phyloP scores from a whole-genome alignment of 2,113 vertebrate genomes.

The Centrocercus urophasianus region DNA sequence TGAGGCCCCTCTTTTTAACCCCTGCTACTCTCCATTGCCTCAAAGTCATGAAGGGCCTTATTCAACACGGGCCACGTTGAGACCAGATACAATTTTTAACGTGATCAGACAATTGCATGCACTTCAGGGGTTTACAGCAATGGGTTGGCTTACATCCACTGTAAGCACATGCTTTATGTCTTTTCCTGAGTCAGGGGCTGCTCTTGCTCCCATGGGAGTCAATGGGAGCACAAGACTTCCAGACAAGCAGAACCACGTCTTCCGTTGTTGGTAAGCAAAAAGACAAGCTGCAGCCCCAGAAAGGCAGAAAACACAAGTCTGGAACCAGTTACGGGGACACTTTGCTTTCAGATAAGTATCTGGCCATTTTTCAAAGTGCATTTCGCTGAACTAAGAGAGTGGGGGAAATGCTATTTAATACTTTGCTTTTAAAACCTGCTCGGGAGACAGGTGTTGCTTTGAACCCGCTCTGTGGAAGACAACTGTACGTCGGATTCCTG shows the following conservation, averaged over 20 bases:
- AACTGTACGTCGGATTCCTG: slow-evolving; percentile 33
- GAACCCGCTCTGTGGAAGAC: slow-evolving; percentile 41
- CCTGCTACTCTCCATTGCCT: background rate
- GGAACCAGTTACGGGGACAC: slow-evolving; percentile 44
- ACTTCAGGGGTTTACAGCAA: rapidly evolving
- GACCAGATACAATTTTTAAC: background rate
- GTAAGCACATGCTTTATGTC: background rate
- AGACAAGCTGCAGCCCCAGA: background rate
- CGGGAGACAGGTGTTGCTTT: slow-evolving; percentile 64
- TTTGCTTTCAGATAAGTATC: background rate
- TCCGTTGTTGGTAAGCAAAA: background rate
- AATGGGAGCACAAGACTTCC: background rate
- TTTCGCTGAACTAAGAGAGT: slow-evolving; percentile 25
- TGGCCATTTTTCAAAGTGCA: slow-evolving; percentile 36
- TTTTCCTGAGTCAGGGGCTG: background rate
- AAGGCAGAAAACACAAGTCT: background rate
- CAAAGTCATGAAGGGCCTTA: background rate
- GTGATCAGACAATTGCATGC: rapidly evolving
- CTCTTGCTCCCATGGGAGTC: background rate
- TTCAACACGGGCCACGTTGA: background rate
- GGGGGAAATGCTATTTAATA: slow-evolving; percentile 50
- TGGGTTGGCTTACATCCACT: background rate
- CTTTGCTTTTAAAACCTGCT: slow-evolving; percentile 42
- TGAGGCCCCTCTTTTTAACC: background rate
- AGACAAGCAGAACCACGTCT: background rate